Percentiles rank a stretch among this genome's conserved stretches.
phyloP scores from a whole-genome alignment of 92 coral and sea anemone species.

The Zoanthus sansibaricus region DNA sequence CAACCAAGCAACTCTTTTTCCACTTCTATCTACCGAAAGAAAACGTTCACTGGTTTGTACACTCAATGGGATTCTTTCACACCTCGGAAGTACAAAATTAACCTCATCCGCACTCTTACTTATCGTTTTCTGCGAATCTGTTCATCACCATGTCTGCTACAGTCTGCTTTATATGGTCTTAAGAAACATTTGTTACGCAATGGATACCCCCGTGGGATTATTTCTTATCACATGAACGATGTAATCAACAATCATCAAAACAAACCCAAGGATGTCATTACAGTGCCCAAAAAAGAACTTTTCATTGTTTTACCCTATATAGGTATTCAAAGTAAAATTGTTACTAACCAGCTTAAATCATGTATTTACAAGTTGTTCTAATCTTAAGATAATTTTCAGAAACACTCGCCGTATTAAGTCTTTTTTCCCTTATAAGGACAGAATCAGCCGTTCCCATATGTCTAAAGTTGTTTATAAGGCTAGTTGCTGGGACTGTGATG shows the following conservation, averaged over 20 bases:
- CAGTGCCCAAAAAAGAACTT: slow-evolving; percentile 3
- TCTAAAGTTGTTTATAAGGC: no score
- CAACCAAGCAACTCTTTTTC: not conserved
- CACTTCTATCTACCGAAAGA: not conserved
- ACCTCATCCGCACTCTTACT: slow-evolving; percentile 2
- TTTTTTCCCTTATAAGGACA: not conserved
- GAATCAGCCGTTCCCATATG: not conserved
- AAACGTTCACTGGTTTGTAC: slow-evolving; percentile 7
- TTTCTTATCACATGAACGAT: not conserved
- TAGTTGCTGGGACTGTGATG: no score
- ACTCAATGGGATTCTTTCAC: not conserved
- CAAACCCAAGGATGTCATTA: not conserved
- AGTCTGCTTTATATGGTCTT: not conserved
- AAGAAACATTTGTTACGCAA: not conserved
- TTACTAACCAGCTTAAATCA: not conserved
- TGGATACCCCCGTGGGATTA: not conserved
- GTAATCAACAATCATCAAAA: not conserved
- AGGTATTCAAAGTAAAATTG: not conserved
- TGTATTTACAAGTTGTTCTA: not conserved
- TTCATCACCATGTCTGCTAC: not conserved
- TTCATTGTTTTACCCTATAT: not conserved
- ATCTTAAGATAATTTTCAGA: no score
- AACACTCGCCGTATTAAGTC: no score
- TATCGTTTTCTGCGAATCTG: slow-evolving; percentile 8
- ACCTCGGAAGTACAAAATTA: not conserved